These are phyloP conservation scores for Erithacus rubecula DNA, from an alignment of 2,797 vertebrate genomes.

Conservation along the genomic window DNA sequence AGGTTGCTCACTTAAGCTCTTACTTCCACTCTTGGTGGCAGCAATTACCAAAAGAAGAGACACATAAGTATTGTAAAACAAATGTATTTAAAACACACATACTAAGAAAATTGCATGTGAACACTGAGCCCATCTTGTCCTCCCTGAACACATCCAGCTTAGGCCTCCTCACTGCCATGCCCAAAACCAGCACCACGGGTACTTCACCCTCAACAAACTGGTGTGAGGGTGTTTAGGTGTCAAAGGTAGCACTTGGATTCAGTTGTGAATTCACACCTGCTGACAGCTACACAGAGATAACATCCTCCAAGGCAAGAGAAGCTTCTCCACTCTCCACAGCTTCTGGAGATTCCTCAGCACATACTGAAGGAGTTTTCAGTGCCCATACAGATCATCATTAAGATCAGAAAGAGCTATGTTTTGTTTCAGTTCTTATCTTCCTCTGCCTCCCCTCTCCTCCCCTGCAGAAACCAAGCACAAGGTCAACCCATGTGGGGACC, in stretches of 20 bases:
- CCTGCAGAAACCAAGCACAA: neutral
- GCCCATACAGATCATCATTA: neutral
- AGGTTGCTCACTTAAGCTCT: neutral
- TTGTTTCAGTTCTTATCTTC: neutral
- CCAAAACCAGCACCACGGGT: neutral
- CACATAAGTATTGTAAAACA: neutral
- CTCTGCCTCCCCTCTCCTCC: neutral
- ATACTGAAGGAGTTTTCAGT: neutral
- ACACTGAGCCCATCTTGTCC: neutral
- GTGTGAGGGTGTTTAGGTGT: neutral
- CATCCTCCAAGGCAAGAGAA: neutral
- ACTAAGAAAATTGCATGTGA: neutral
- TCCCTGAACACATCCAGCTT: neutral
- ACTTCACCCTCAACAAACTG: neutral
- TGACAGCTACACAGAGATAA: neutral
- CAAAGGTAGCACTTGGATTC: neutral
- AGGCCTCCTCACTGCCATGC: neutral
- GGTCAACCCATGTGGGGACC: neutral
- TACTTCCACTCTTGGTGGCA: neutral
- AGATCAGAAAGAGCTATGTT: neutral
- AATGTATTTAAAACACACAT: conserved; percentile 10
- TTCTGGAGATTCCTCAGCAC: neutral
- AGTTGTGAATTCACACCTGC: neutral
- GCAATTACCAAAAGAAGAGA: neutral
- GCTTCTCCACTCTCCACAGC: neutral